Evolutionary conservation across 1,140 invertebrate genomes (phyloP).

Genomic region (Orchesella cincta): DNA sequence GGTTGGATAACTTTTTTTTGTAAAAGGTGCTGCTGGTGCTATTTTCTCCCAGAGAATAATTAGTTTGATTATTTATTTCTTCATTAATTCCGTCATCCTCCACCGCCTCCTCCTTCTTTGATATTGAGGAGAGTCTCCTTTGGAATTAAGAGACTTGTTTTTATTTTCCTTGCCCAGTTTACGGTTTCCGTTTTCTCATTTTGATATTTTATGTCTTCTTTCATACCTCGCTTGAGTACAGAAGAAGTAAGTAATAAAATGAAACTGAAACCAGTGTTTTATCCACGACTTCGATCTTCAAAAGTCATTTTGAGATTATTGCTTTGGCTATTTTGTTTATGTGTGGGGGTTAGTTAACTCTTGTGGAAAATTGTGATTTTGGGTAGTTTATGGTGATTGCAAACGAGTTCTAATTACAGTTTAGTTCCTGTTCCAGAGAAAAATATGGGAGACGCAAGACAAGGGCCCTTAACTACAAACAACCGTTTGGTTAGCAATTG

Average conservation of each 20-base stretch:
- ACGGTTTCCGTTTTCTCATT: neutral
- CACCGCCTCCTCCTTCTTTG: neutral
- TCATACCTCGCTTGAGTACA: neutral
- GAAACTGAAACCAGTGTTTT: neutral
- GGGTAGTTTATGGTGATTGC: constrained; percentile 2
- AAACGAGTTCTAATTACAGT: constrained; percentile 1
- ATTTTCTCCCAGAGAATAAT: too few species aligned
- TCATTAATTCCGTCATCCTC: constrained; percentile 22
- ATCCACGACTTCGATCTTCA: neutral
- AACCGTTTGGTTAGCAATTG: neutral
- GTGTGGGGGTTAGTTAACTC: neutral
- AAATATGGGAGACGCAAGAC: neutral
- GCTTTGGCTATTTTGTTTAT: neutral
- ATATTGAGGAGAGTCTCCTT: constrained; percentile 4
- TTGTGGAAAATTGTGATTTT: constrained; percentile 27
- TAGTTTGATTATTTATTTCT: constrained; percentile 17
- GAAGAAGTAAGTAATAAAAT: neutral
- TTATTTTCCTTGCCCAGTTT: neutral
- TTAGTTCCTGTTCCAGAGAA: constrained; percentile 18
- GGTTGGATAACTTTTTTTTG: too few species aligned
- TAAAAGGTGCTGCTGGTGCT: too few species aligned
- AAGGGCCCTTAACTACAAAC: neutral
- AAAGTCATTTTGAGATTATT: neutral
- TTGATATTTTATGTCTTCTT: constrained; percentile 5
- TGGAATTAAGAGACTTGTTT: too few species aligned